A percentile compares a stretch with the other conserved stretches of the same genome.
Evolutionary conservation across 2,113 vertebrate species (phyloP).

Genomic region (Poecile atricapillus): DNA sequence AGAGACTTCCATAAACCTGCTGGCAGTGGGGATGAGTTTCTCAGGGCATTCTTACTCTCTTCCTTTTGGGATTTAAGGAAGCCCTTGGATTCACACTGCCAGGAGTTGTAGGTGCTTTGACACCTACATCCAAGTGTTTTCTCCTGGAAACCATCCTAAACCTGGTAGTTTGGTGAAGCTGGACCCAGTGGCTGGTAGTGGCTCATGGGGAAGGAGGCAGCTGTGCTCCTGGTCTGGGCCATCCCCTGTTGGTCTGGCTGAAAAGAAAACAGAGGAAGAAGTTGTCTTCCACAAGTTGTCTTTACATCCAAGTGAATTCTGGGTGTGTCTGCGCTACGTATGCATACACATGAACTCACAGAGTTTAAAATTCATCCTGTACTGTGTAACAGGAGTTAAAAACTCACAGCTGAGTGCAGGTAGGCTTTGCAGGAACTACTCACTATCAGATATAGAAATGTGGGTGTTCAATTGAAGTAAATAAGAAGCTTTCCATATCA

Average conservation of each 20-base stretch:
- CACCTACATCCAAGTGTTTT: background rate
- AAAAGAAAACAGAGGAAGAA: background rate
- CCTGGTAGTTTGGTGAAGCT: background rate
- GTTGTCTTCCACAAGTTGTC: background rate
- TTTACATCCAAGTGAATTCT: background rate
- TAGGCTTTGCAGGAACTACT: background rate
- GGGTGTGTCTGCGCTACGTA: too few species aligned
- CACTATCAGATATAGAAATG: background rate
- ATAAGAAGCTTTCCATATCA: background rate
- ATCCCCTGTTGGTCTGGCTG: background rate
- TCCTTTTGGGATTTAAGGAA: background rate
- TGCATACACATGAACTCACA: rapidly evolving
- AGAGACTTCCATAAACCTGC: background rate
- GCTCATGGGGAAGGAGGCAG: background rate
- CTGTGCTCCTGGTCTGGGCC: background rate
- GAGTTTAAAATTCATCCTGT: background rate
- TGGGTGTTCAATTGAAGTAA: background rate
- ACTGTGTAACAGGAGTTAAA: background rate
- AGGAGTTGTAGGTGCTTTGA: background rate
- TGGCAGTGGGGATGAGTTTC: background rate
- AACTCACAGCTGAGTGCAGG: background rate
- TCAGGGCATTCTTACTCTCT: background rate
- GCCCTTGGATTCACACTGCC: background rate
- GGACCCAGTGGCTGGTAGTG: rapidly evolving
- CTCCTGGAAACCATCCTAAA: background rate